phyloP scores from a whole-genome alignment of 2,888 invertebrate species.

The Apantesis nais region DNA sequence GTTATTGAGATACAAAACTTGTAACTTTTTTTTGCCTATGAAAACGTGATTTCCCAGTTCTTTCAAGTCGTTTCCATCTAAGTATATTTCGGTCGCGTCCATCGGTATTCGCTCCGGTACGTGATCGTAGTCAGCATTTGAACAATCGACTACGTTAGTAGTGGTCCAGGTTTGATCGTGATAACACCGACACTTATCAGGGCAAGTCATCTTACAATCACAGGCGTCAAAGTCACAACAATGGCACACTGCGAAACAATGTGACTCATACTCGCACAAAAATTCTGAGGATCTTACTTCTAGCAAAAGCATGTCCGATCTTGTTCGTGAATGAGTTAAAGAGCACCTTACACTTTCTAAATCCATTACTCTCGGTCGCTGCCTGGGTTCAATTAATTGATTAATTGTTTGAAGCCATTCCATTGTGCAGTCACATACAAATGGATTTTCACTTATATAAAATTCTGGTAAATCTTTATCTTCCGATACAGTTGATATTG shows the following conservation, averaged over 20 bases:
- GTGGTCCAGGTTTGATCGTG: constrained; percentile 94
- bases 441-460: constrained; percentile 93
- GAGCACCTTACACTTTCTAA: constrained; percentile 91
- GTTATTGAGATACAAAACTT: constrained; percentile 91
- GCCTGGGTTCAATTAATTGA: constrained; percentile 89
- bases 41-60: constrained; percentile 94
- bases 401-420: constrained; percentile 94
- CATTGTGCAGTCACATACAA: constrained; percentile 94
- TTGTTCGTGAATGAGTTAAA: constrained; percentile 88
- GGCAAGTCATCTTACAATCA: constrained; percentile 96
- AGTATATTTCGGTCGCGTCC: constrained; percentile 95
- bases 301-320: constrained; percentile 87
- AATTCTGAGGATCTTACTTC: constrained; percentile 91
- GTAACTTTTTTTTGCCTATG: constrained; percentile 93
- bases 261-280: constrained; percentile 92
- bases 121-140: constrained; percentile 89
- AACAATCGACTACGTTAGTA: constrained; percentile 92
- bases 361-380: constrained; percentile 92
- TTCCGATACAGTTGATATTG: constrained; percentile 87
- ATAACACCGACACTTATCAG: constrained; percentile 93
- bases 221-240: constrained; percentile 96
- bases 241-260: constrained; percentile 94
- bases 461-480: constrained; percentile 91
- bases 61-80: constrained; percentile 92
- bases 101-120: constrained; percentile 94